Conservation (phyloP, 2,113 vertebrate species). For the Electrona antarctica region DNA sequence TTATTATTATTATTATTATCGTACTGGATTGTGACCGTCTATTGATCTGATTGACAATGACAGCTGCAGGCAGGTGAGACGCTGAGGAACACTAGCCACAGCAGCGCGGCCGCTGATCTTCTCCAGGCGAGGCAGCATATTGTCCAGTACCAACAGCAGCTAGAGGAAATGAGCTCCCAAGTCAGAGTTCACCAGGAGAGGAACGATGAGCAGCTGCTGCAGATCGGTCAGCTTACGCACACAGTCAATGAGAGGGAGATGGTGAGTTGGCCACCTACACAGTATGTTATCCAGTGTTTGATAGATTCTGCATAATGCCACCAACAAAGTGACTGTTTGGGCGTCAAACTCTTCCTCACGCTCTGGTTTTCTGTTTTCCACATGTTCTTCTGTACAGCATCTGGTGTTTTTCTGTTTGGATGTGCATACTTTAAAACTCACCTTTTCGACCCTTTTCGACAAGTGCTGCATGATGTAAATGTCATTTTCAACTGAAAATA, state of each 20-base stretch:
- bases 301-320: neutral
- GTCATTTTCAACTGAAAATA: no score
- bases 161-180: constrained; percentile 83
- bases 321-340: no score
- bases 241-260: constrained; percentile 76
- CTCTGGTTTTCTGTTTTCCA: no score
- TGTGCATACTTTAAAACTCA: no score
- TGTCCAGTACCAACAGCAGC: constrained; percentile 85
- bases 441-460: no score
- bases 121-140: constrained; percentile 91
- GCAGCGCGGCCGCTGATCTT: constrained; percentile 90
- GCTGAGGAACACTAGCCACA: constrained; percentile 90
- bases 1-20: no score
- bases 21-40: neutral
- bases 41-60: constrained; percentile 47
- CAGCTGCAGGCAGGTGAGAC: constrained; percentile 95
- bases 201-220: constrained; percentile 77
- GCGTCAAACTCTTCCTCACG: no score
- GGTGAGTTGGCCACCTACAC: constrained; percentile 71
- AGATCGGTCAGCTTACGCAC: constrained; percentile 80
- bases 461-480: no score
- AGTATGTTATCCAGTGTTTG: constrained; percentile 1
- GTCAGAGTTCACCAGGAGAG: constrained; percentile 78
- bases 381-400: neutral
- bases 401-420: no score